Evolutionary conservation across 2,888 invertebrate genomes (phyloP).

Genomic region (Dichetophora obliterata): DNA sequence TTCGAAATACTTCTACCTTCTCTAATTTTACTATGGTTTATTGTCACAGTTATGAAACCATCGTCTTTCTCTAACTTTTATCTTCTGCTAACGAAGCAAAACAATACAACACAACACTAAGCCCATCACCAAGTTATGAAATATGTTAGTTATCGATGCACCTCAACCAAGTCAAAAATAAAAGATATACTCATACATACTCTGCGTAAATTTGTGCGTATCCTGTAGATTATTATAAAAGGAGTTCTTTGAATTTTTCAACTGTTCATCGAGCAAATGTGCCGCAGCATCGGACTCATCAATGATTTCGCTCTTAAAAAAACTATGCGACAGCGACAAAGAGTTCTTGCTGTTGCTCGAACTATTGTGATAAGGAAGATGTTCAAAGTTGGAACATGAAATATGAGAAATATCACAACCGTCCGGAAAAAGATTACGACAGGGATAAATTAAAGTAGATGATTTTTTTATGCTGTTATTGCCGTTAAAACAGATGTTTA

Average conservation of each 20-base stretch:
- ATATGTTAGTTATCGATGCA: no score
- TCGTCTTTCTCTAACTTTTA: no score
- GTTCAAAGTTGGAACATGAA: conserved; percentile 50
- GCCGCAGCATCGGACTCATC: conserved; percentile 1
- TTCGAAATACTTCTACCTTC: no score
- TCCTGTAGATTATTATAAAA: conserved; percentile 10
- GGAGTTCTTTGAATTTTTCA: neutral
- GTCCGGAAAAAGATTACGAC: conserved; percentile 63
- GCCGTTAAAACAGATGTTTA: neutral
- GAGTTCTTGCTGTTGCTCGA: conserved; percentile 6
- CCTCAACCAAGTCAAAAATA: neutral
- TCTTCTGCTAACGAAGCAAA: no score
- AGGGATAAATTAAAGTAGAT: conserved; percentile 59
- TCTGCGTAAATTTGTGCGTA: neutral
- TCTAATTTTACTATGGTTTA: no score
- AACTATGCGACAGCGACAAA: neutral
- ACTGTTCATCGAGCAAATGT: neutral
- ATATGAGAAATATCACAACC: conserved; percentile 62
- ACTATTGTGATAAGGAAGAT: conserved; percentile 7
- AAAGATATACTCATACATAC: neutral
- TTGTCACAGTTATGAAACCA: no score
- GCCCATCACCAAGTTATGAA: no score
- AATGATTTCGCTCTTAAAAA: conserved; percentile 13
- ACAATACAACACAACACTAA: no score
- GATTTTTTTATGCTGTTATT: conserved; percentile 15